Base-by-base conservation (phyloP, 2,113 vertebrate species). In the Nematolebias whitei region DNA sequence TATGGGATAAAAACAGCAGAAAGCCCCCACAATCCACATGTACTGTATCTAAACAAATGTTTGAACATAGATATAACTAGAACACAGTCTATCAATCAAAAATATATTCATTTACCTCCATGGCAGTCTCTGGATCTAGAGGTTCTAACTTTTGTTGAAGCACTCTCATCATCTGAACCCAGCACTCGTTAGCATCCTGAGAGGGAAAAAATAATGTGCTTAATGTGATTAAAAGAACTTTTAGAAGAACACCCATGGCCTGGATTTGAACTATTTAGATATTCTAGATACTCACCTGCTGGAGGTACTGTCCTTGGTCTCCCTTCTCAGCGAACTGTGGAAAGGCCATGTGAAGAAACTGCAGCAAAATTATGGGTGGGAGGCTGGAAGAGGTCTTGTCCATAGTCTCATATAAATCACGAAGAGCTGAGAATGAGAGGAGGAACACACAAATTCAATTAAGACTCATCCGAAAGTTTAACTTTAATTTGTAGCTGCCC, bases 261-360 rank as follows among this genome's bases (percentile, higher is more conserved):
- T 13, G 5, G 8, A 19, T 10, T 6, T 32, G 15, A 38, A 54
- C 24, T 38, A 24, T 24, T 44, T 23, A 44, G 24, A 19, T 13
- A 19, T 15, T 26, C 15, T n/a, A 0, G 14, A 12, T 39, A 5
- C 74, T 90, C 88, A 98, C 98, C 95, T 99, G 98, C 65, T 99
- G 97, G 57, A 99, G 94, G 85, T 99, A 99, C 55, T 99, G 98
- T 57, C 98, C 98, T 93, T 99, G 98, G 50, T 99, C 98, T 0
- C 96, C 97, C 75, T 99, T 99, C 88, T 99, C 97, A 35, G 97
- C 96, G 88, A 99, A 99, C 92, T 99, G 97, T 68, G 98, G 97
- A 84, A 99, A 99, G 90, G 97, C 97, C 97, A 99, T 96, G 76
- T 99, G 97, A 85, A 99, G 95, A 88, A 99, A 99, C 82, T 99